phyloP scores from a whole-genome alignment of 2,888 invertebrate genomes.

The Alsophila aescularia region DNA sequence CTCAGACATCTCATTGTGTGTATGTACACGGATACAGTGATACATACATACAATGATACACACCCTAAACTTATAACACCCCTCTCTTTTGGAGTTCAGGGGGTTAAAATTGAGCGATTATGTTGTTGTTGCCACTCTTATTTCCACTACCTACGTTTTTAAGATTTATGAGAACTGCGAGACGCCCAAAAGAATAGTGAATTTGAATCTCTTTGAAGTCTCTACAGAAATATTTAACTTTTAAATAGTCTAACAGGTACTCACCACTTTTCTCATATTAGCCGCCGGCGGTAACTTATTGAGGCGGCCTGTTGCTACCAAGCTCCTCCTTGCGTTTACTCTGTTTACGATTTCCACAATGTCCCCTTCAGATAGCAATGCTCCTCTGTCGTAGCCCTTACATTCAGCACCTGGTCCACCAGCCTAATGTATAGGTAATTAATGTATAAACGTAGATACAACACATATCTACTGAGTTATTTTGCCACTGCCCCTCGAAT shows the following conservation, averaged over 20 bases:
- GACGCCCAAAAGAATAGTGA: background rate
- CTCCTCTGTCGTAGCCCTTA: constrained; percentile 54
- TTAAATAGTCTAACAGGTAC: constrained; percentile 19
- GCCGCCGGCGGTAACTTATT: constrained; percentile 65
- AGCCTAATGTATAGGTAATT: constrained; percentile 42
- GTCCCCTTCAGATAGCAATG: constrained; percentile 53
- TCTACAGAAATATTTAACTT: background rate
- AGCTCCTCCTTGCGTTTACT: constrained; percentile 70
- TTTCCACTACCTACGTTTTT: too few relatives aligned
- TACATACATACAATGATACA: too few relatives aligned
- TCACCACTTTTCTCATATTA: constrained; percentile 75
- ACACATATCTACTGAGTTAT: background rate
- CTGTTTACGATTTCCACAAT: constrained; percentile 55
- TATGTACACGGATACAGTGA: too few relatives aligned
- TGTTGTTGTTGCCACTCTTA: too few relatives aligned
- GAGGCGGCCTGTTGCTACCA: constrained; percentile 63
- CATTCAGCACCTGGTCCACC: constrained; percentile 61
- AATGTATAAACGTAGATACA: background rate
- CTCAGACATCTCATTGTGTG: too few relatives aligned
- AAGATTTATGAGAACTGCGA: too few relatives aligned
- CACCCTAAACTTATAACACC: too few relatives aligned
- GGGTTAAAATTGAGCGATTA: too few relatives aligned
- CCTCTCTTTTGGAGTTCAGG: too few relatives aligned
- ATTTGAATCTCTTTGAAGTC: background rate
- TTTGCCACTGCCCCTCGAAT: too few relatives aligned